These are phyloP conservation scores for Sinella curviseta DNA, from an alignment of 1,140 invertebrate genomes.

Conservation along the genomic window DNA sequence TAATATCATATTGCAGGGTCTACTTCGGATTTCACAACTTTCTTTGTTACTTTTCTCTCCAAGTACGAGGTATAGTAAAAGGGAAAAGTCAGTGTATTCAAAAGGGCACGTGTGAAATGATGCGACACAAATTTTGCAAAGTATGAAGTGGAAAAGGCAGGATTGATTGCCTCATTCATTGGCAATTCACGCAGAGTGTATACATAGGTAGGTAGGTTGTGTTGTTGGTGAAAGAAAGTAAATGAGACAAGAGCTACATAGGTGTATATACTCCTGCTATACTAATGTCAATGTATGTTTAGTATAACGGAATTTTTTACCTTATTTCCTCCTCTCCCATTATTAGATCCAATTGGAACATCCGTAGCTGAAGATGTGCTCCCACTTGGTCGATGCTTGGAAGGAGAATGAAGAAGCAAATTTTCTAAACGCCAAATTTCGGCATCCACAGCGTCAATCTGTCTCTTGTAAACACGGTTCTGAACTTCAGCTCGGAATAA, in stretches of 20 bases:
- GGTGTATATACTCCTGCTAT: too few relatives aligned
- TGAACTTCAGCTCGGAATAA: conserved; percentile 85
- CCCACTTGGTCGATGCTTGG: background rate
- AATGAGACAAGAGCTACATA: too few relatives aligned
- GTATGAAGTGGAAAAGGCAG: background rate
- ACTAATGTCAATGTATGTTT: too few relatives aligned
- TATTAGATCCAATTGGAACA: conserved; percentile 4
- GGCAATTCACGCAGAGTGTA: too few relatives aligned
- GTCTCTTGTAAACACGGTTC: conserved; percentile 82
- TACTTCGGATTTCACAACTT: too few relatives aligned
- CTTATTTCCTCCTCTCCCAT: too few relatives aligned
- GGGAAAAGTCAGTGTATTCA: too few relatives aligned
- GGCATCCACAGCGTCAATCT: conserved; percentile 75
- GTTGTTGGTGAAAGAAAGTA: too few relatives aligned
- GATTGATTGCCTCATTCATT: background rate
- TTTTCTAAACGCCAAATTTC: conserved; percentile 76
- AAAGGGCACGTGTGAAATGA: background rate
- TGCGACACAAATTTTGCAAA: background rate
- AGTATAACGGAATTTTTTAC: too few relatives aligned
- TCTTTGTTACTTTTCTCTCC: too few relatives aligned
- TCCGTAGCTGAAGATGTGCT: background rate
- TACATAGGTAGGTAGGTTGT: background rate
- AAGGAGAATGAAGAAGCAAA: conserved; percentile 60
- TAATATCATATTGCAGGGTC: too few relatives aligned
- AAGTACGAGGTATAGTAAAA: too few relatives aligned